phyloP scores from a whole-genome alignment of 2,888 invertebrate genomes.

The Heliconius sara region DNA sequence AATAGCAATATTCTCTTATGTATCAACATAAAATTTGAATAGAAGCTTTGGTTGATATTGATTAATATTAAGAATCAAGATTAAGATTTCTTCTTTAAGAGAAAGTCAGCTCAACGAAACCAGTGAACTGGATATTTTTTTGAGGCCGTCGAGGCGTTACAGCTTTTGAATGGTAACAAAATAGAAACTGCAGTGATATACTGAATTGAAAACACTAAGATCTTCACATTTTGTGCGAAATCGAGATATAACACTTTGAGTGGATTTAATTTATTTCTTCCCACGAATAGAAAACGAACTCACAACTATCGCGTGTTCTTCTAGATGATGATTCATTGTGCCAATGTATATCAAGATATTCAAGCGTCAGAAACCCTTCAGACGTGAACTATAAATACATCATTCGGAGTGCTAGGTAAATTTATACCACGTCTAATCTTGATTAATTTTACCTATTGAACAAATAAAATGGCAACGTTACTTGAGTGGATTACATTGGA shows the following conservation, averaged over 20 bases:
- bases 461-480: conserved; percentile 26
- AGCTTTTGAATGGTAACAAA: background rate
- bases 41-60: conserved; percentile 18
- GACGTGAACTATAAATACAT: conserved; percentile 35
- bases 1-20: background rate
- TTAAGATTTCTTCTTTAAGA: conserved; percentile 15
- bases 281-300: background rate
- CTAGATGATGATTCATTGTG: background rate
- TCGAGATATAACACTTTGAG: background rate
- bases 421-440: conserved; percentile 38
- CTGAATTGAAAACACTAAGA: background rate
- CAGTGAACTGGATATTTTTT: background rate
- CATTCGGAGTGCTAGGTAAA: conserved; percentile 34
- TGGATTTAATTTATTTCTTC: background rate
- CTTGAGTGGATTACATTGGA: conserved; percentile 8
- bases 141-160: background rate
- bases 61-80: conserved; percentile 7
- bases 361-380: conserved; percentile 28
- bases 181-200: background rate
- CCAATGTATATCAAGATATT: conserved; percentile 6
- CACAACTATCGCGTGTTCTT: background rate
- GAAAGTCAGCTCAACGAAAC: conserved; percentile 1
- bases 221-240: background rate
- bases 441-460: conserved; percentile 38
- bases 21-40: background rate